Evolutionary conservation across 2,113 vertebrate genomes (phyloP).

Genomic region (Dipodomys ordii): DNA sequence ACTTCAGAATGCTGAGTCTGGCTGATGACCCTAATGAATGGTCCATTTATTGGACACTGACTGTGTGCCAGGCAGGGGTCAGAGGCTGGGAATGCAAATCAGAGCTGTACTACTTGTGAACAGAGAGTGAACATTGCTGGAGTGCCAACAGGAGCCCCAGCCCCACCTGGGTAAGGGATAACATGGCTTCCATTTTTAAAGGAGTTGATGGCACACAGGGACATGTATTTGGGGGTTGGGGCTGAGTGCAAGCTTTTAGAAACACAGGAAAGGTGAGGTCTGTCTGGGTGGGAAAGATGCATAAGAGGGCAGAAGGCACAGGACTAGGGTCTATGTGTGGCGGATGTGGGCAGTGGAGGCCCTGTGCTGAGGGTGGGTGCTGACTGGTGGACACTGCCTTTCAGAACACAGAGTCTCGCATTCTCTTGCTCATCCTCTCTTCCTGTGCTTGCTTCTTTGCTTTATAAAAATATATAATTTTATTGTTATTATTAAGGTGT

Average conservation of each 20-base stretch:
- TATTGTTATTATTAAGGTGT: too few relatives aligned
- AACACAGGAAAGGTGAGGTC: neutral
- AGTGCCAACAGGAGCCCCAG: neutral
- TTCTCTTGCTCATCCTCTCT: neutral
- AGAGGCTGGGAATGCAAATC: neutral
- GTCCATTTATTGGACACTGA: neutral
- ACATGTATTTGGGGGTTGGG: neutral
- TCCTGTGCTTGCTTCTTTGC: neutral
- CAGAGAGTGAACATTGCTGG: too few relatives aligned
- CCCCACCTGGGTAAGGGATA: neutral
- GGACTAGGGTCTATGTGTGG: neutral
- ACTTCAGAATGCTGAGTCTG: neutral
- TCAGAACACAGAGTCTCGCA: too few relatives aligned
- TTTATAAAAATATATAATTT: neutral
- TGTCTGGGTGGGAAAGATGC: neutral
- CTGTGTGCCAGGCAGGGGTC: neutral
- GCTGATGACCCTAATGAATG: neutral
- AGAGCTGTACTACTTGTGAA: neutral
- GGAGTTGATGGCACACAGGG: neutral
- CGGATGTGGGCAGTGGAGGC: neutral
- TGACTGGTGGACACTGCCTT: neutral
- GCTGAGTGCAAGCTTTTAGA: neutral
- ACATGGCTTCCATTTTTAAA: neutral
- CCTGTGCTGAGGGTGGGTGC: neutral
- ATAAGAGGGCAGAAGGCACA: neutral